Conservation (phyloP, 2,888 invertebrate species). For the Agrochola circellaris region DNA sequence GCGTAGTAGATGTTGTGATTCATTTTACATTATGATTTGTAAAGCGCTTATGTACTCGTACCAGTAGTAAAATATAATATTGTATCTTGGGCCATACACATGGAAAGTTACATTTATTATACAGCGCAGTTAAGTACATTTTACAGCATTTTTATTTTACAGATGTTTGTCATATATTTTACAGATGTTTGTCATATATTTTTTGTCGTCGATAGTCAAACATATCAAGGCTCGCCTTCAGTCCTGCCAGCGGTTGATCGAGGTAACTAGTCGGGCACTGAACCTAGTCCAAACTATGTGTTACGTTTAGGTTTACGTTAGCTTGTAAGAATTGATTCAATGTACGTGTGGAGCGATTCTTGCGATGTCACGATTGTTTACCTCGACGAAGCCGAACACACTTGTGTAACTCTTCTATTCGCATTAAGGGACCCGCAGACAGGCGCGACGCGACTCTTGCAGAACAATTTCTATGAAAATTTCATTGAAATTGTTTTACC, state of each 20-base stretch:
- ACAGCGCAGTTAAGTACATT: slow-evolving; percentile 77
- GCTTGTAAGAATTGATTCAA: slow-evolving; percentile 63
- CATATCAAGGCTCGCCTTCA: slow-evolving; percentile 74
- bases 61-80: slow-evolving; percentile 70
- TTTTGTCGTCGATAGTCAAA: slow-evolving; percentile 74
- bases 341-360: slow-evolving; percentile 62
- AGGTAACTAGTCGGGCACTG: slow-evolving; percentile 51
- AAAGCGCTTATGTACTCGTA: slow-evolving; percentile 73
- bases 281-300: slow-evolving; percentile 64
- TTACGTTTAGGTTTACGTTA: slow-evolving; percentile 56
- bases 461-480: too few species aligned
- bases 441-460: too few species aligned
- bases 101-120: slow-evolving; percentile 78
- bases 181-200: slow-evolving; percentile 66
- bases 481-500: too few species aligned
- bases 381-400: slow-evolving; percentile 54
- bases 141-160: slow-evolving; percentile 75
- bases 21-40: slow-evolving; percentile 75
- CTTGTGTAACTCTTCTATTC: slow-evolving; percentile 28
- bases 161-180: too few species aligned
- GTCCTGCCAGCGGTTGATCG: slow-evolving; percentile 40
- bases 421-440: background rate
- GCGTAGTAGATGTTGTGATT: slow-evolving; percentile 82
- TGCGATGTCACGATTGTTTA: slow-evolving; percentile 54
- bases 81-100: slow-evolving; percentile 80